Percentiles rank a stretch among this genome's conserved stretches.
phyloP scores from a whole-genome alignment of 92 coral and sea anemone species.

The Palythoa grandis region DNA sequence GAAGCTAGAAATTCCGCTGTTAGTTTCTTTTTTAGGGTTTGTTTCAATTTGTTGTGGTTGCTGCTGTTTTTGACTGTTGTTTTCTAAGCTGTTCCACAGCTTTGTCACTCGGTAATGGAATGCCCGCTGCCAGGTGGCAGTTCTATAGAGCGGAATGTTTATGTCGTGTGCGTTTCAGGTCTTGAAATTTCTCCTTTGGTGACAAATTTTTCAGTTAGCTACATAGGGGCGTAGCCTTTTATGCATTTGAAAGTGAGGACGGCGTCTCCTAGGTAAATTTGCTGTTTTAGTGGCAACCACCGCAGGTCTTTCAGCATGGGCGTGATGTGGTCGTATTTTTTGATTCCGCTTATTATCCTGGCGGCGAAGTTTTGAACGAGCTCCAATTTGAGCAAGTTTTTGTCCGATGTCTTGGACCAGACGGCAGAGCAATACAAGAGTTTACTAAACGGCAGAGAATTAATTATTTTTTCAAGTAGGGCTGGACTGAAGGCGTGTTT shows the following conservation, averaged over 20 bases:
- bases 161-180: too few species aligned
- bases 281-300: slow-evolving; percentile 31
- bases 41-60: too few species aligned
- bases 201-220: too few species aligned
- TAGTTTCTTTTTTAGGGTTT: too few species aligned
- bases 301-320: slow-evolving; percentile 10
- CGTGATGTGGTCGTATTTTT: slow-evolving; percentile 46
- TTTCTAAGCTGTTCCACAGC: too few species aligned
- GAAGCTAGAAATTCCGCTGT: too few species aligned
- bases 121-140: too few species aligned
- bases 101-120: too few species aligned
- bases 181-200: too few species aligned
- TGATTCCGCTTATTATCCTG: slow-evolving; percentile 34
- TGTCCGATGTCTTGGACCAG: slow-evolving; percentile 29
- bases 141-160: too few species aligned
- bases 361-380: slow-evolving; percentile 63
- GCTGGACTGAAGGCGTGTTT: not conserved
- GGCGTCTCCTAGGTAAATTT: not conserved
- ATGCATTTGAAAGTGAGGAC: not conserved
- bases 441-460: slow-evolving; percentile 38
- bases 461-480: slow-evolving; percentile 15
- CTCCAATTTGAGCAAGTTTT: slow-evolving; percentile 37
- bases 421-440: slow-evolving; percentile 49
- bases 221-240: not conserved
- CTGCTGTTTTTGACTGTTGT: too few species aligned